These are phyloP conservation scores for Margaritifera margaritifera DNA, from an alignment of 2,888 invertebrate genomes.

Conservation along the genomic window DNA sequence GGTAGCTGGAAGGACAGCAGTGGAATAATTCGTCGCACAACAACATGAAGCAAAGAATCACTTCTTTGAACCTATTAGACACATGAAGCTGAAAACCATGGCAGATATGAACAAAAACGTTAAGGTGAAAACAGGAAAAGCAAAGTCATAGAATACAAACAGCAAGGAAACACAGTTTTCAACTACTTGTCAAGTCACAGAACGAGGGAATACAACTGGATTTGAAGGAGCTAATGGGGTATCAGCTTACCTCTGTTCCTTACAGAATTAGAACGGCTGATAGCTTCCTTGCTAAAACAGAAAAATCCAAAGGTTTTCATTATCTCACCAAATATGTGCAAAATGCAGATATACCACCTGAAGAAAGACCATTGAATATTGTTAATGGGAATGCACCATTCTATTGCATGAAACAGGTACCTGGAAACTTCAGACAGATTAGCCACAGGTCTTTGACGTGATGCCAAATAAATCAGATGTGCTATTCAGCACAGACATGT, in stretches of 20 bases:
- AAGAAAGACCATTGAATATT: not conserved
- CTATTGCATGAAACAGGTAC: conserved; percentile 4
- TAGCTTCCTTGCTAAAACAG: conserved; percentile 19
- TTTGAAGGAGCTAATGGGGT: too few relatives aligned
- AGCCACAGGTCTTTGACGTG: conserved; percentile 7
- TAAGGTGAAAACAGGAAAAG: conserved; percentile 19
- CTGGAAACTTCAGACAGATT: too few relatives aligned
- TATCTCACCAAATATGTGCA: conserved; percentile 5
- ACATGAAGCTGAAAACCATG: conserved; percentile 18
- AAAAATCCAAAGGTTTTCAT: conserved; percentile 16
- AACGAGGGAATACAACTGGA: too few relatives aligned
- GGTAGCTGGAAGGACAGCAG: too few relatives aligned
- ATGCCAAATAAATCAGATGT: conserved; percentile 5
- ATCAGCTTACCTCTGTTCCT: conserved; percentile 28
- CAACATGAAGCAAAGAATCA: conserved; percentile 10
- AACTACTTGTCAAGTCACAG: conserved; percentile 13
- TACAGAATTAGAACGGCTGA: conserved; percentile 22
- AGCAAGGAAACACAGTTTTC: conserved; percentile 25
- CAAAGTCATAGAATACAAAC: conserved; percentile 22
- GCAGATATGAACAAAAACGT: conserved; percentile 13
- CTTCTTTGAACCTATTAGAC: conserved; percentile 25
- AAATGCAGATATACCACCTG: not conserved
- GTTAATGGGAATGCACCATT: conserved; percentile 17
- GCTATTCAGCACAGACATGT: conserved; percentile 16
- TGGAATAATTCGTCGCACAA: too few relatives aligned